phyloP scores from a whole-genome alignment of 2,888 invertebrate species.

The Schrankia costaestrigalis region DNA sequence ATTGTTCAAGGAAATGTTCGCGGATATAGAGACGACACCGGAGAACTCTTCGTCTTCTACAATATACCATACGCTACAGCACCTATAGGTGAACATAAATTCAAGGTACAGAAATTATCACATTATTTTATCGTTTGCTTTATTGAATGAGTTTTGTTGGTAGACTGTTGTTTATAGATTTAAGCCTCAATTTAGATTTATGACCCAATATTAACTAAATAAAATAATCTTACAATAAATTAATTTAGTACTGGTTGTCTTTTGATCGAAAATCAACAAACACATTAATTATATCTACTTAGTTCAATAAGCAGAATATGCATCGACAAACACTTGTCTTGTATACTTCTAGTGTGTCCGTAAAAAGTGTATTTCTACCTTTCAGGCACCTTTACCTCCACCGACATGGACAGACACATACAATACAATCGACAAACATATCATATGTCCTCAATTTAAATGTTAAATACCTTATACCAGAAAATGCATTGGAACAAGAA shows the following conservation, averaged over 20 bases:
- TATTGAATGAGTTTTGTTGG: neutral
- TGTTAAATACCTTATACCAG: neutral
- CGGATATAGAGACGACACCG: neutral
- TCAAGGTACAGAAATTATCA: neutral
- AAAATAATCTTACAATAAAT: too few species aligned
- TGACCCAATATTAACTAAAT: too few species aligned
- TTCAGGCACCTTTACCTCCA: conserved; percentile 13
- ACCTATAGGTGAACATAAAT: neutral
- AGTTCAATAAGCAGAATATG: neutral
- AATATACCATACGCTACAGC: neutral
- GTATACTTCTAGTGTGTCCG: neutral
- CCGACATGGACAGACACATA: conserved; percentile 33
- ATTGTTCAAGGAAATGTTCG: neutral
- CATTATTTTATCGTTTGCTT: neutral
- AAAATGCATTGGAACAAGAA: conserved; percentile 33
- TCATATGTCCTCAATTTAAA: neutral
- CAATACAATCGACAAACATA: conserved; percentile 31
- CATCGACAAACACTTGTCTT: neutral
- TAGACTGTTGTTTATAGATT: neutral
- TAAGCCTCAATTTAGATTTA: neutral
- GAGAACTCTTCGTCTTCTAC: neutral
- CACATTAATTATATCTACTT: too few species aligned
- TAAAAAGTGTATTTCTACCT: neutral
- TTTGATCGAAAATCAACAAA: too few species aligned
- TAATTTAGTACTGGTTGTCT: too few species aligned